Conservation (phyloP, 2,888 invertebrate genomes). For the Polietes domitor region DNA sequence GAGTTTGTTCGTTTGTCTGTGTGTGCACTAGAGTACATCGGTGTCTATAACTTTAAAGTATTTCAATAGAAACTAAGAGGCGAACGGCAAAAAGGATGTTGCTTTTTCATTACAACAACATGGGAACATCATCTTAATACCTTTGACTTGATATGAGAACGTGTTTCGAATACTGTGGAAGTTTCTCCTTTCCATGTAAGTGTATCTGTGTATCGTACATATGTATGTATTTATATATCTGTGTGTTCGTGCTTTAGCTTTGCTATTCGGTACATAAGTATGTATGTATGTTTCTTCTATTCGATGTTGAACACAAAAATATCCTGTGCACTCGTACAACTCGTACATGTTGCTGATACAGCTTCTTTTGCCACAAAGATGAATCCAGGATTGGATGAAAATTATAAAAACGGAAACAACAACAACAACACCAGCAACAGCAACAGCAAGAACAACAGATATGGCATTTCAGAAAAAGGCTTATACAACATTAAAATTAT, state of each 20-base stretch:
- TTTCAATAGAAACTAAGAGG: neutral
- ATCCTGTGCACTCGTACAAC: neutral
- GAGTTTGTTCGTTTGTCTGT: neutral
- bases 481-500: constrained; percentile 32
- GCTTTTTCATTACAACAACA: constrained; percentile 33
- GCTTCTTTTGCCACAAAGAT: constrained; percentile 9
- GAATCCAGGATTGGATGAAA: neutral
- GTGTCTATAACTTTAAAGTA: neutral
- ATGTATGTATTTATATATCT: neutral
- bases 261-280: neutral
- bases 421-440: neutral
- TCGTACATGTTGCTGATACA: constrained; percentile 22
- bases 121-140: constrained; percentile 16
- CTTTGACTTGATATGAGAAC: constrained; percentile 37
- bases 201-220: neutral
- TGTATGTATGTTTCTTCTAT: too few relatives aligned
- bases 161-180: constrained; percentile 40
- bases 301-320: neutral
- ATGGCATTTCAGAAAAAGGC: neutral
- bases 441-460: neutral
- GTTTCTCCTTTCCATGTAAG: neutral
- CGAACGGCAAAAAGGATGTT: constrained; percentile 2
- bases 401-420: neutral
- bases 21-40: neutral
- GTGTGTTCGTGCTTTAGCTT: neutral